Conservation (phyloP, 2,113 vertebrate species). For the Dicerorhinus sumatrensis region DNA sequence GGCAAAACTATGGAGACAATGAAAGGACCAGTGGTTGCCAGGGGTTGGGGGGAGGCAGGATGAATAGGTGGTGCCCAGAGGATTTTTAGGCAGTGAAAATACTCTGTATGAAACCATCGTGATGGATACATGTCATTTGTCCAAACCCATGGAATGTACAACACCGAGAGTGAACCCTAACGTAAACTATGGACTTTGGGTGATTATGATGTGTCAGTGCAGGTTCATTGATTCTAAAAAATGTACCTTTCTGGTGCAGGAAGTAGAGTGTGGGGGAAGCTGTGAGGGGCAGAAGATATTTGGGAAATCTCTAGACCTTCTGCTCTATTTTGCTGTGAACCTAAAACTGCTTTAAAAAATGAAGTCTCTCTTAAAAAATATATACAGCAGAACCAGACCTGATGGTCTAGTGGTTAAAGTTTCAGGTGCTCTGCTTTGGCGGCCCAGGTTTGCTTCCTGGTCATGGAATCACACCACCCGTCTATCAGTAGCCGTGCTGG, state of each 20-base stretch:
- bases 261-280: not conserved
- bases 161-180: no score
- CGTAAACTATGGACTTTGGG: not conserved
- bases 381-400: not conserved
- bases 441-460: no score
- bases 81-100: not conserved
- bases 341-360: not conserved
- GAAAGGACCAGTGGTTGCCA: not conserved
- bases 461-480: no score
- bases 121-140: not conserved
- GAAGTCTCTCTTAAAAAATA: not conserved
- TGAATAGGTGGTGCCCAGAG: not conserved
- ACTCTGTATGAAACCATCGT: not conserved
- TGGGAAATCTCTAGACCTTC: not conserved
- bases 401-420: no score
- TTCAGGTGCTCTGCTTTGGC: no score
- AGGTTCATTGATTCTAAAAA: not conserved
- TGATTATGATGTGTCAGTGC: no score
- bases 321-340: not conserved
- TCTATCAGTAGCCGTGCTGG: no score
- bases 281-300: not conserved
- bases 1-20: not conserved
- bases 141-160: not conserved
- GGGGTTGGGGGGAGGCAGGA: not conserved
- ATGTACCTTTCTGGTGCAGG: not conserved